Percentiles rank a stretch among this genome's conserved stretches.
Conservation (phyloP, 2,888 invertebrate genomes). For the Hetaerina titia region DNA sequence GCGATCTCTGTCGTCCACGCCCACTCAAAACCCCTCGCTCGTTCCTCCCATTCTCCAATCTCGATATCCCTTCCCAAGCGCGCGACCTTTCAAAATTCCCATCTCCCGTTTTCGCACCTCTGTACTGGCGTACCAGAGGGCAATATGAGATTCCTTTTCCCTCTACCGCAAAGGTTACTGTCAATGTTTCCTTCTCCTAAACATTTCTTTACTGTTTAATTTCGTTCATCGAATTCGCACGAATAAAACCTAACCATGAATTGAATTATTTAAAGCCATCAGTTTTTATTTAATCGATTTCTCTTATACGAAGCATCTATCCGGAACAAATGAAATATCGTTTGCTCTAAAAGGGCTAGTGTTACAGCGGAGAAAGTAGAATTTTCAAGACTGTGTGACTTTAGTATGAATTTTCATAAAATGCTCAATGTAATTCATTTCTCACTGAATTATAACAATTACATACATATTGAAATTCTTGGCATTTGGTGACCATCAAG, state of each 20-base stretch:
- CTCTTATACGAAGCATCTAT: too few species aligned
- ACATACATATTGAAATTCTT: not conserved
- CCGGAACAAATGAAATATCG: too few species aligned
- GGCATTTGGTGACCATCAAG: too few species aligned
- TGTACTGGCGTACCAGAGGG: not conserved
- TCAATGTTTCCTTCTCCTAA: not conserved
- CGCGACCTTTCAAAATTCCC: not conserved
- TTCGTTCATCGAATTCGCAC: not conserved
- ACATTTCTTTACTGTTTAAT: not conserved
- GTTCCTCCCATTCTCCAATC: not conserved
- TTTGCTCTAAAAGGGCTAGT: not conserved
- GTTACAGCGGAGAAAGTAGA: not conserved
- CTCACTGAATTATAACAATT: not conserved
- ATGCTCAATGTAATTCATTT: not conserved
- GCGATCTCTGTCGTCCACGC: not conserved
- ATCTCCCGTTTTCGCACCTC: not conserved
- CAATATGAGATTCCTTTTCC: conserved; percentile 18
- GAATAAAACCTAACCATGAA: not conserved
- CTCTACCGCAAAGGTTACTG: not conserved
- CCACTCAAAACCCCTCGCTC: not conserved
- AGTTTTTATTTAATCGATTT: not conserved
- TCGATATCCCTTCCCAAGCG: not conserved
- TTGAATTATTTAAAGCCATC: not conserved
- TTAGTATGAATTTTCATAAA: not conserved
- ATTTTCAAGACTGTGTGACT: not conserved